These are phyloP conservation scores for Monodelphis domestica DNA, from an alignment of 2,797 vertebrate species.

Conservation along the genomic window DNA sequence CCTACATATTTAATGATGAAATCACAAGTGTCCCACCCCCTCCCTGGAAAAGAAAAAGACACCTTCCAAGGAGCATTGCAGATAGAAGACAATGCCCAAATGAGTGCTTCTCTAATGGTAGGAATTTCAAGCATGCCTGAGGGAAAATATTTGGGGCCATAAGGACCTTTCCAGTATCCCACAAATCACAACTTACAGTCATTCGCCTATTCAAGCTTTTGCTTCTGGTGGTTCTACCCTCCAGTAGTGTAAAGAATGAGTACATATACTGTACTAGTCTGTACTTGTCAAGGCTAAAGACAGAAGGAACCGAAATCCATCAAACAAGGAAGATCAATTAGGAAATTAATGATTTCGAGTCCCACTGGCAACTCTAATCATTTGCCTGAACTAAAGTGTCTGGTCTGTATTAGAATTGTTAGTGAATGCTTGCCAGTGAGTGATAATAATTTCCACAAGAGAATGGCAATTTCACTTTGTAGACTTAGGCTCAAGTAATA, in stretches of 20 bases:
- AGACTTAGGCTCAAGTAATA: conserved; percentile 62
- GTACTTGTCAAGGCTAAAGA: not conserved
- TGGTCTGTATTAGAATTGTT: conserved; percentile 21
- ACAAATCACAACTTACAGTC: not conserved
- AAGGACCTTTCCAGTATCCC: not conserved
- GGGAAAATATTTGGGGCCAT: accelerated
- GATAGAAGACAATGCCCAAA: not conserved
- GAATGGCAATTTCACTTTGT: conserved; percentile 38
- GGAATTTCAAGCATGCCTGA: accelerated
- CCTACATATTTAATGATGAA: not conserved
- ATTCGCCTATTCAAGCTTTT: not conserved
- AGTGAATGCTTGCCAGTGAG: conserved; percentile 40
- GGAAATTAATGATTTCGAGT: conserved; percentile 61
- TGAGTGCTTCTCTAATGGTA: not conserved
- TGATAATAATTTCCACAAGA: conserved; percentile 46
- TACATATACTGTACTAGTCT: not conserved
- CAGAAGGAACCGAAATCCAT: not conserved
- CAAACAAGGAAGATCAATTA: conserved; percentile 64
- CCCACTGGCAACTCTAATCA: conserved; percentile 70
- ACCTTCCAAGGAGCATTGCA: not conserved
- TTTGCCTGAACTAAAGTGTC: conserved; percentile 51
- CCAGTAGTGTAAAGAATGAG: not conserved
- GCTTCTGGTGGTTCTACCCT: not conserved
- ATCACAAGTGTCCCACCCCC: not conserved
- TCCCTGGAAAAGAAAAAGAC: accelerated